Evolutionary conservation across 2,888 invertebrate species (phyloP), one percentile per base, ranked within the genome.

Genomic region (Pollenia labialis): DNA sequence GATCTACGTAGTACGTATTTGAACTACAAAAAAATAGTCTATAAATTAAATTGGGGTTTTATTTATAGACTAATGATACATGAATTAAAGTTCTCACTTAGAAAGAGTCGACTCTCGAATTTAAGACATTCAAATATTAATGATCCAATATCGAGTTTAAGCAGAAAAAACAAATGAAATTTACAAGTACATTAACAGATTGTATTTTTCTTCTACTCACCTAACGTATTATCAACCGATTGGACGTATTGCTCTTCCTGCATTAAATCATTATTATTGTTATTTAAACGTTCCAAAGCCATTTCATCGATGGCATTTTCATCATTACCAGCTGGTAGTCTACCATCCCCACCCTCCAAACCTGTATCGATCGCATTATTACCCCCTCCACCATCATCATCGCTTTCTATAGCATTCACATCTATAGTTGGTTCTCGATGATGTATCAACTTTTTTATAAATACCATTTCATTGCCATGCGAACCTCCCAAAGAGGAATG

Each of bases 341-440:
- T 58, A 40, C 69, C 79, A 62, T 68, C 84, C 32, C 32, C 32
- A 16, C 74, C 75, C 2, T 81, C 81, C 11, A 68, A 23, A 42
- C 44, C 80, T 0, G n/a, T 52, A 32, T 69, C 62, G 48, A 58
- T 48, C 52, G 71, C 62, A 60, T 11, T 50, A 10, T 40, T 50
- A 46, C 48, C 81, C 10, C 76, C 80, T 16, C 79, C 83, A 3
- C 81, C 91, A 44, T 89, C 91, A 7, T 90, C 91, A 0, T 89
- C 91, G 75, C 90, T 91, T n/a, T 89, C 88, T 42, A 90, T 81
- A 1, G 91, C 90, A 89, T 92, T 92, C 82, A 90, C 91, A 89
- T 92, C 92, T 62, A 92, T 92, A 40, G 92, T 92, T 14, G 92
- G 92, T 86, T 90, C 87, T 8, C 92, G 90, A 89, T 92, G 91